Base-by-base conservation (phyloP, 2,888 invertebrate genomes). In the Hypomecis atomaria region DNA sequence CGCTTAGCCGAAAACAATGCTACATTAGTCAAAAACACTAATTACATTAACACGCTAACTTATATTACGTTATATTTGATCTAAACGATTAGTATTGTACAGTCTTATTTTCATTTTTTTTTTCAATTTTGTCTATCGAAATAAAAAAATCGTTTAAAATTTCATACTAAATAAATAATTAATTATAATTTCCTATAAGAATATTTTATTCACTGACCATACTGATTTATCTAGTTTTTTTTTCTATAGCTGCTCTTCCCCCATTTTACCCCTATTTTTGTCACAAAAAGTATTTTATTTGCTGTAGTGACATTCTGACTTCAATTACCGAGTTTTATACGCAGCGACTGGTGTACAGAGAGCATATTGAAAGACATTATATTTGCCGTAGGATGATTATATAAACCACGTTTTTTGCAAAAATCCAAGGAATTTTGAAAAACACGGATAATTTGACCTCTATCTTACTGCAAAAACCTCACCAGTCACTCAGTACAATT, bases 81-180 rank as follows among this genome's bases (percentile, higher is more conserved):
- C 70, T 71, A 67, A 54, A 67, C 60, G 65, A 59, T 70, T 68
- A 62, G 71, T 83, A 82, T 79, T 72, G 81, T 85, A 88, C 88
- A 89, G 89, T 89, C 89, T 88, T 85, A 84, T 84, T 81, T 86
- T 82, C 81, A 80, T 83, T 75, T 71, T 70, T 64, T 62, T 58
- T 65, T 63, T 62, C 62, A 67, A 69, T 66, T 69, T 58, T 65
- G 48, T 60, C 67, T 70, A 71, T 65, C 62, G 61, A 71, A 71
- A 71, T 67, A 48, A 61, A 48, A 61, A 68, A 67, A 60, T 10
- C 9, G 33, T 52, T 65, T 54, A 59, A 57, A 65, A 68, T 62
- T 67, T 63, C 62, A 61, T 65, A 53, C 57, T 66, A 63, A 63
- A 59, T 66, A 65, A 58, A 67, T 53, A 44, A 62, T 49, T 37